Conservation (phyloP, 1,140 invertebrate genomes). For the Bombyx mori region DNA sequence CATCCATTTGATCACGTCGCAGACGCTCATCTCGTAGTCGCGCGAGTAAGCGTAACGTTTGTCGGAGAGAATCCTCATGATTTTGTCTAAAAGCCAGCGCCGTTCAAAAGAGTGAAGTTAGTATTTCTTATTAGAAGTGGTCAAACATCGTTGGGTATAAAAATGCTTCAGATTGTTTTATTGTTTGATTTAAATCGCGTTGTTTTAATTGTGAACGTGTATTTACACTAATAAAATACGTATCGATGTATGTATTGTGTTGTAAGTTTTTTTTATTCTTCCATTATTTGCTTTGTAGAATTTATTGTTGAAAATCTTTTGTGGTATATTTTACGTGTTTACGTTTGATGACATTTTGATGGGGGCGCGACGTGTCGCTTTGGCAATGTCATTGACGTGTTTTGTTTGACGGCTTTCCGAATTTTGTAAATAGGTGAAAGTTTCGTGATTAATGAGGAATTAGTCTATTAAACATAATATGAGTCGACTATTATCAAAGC, state of each 20-base stretch:
- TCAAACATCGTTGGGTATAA: too few species aligned
- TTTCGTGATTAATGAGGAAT: too few species aligned
- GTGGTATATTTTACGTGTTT: not conserved
- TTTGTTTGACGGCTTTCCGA: too few species aligned
- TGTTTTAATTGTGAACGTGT: not conserved
- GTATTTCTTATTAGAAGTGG: too few species aligned
- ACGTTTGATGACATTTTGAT: too few species aligned
- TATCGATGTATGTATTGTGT: not conserved
- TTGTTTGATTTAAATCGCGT: conserved; percentile 3
- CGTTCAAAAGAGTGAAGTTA: too few species aligned
- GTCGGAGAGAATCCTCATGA: conserved; percentile 25
- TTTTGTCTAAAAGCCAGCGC: not conserved
- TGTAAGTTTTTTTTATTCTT: not conserved
- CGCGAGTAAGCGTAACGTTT: conserved; percentile 27
- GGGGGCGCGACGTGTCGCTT: too few species aligned
- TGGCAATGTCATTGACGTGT: too few species aligned
- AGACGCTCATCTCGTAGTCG: conserved; percentile 23
- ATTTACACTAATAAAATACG: not conserved
- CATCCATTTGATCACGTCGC: conserved; percentile 29
- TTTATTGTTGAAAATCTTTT: not conserved
- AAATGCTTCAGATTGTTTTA: not conserved
- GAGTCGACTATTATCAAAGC: too few species aligned
- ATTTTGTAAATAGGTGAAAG: too few species aligned
- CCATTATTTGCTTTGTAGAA: not conserved
- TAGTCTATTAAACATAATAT: too few species aligned